Conservation (phyloP, 2,888 invertebrate species). For the Mythimna lalbum region DNA sequence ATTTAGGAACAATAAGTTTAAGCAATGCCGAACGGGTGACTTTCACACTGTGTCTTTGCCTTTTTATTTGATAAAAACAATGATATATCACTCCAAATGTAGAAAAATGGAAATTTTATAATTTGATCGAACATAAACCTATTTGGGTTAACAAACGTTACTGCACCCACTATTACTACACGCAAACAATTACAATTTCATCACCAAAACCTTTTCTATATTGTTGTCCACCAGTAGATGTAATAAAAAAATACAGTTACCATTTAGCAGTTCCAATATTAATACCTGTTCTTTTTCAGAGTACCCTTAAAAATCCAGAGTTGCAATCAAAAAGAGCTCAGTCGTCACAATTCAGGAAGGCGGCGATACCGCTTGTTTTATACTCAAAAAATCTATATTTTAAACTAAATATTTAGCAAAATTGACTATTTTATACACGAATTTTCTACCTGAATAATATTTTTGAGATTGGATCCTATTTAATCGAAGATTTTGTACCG, state of each 20-base stretch:
- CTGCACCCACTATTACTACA: too few species aligned
- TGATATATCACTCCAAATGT: too few species aligned
- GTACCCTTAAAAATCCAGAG: neutral
- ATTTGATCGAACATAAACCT: too few species aligned
- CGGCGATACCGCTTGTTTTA: conserved; percentile 67
- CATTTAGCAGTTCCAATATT: neutral
- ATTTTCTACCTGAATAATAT: conserved; percentile 68
- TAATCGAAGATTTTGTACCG: conserved; percentile 54
- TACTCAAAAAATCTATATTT: conserved; percentile 66
- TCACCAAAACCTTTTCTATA: too few species aligned
- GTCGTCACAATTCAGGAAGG: conserved; percentile 59
- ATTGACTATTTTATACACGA: conserved; percentile 69
- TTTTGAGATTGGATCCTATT: conserved; percentile 65
- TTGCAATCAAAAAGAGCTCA: conserved; percentile 63
- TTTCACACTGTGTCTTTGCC: too few species aligned
- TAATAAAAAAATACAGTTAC: neutral
- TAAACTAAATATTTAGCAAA: conserved; percentile 65
- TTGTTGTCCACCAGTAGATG: too few species aligned
- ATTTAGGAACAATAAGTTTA: neutral
- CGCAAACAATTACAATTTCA: too few species aligned
- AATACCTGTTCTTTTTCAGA: conserved; percentile 23
- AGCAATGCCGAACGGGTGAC: neutral
- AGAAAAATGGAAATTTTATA: too few species aligned
- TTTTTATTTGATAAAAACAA: too few species aligned
- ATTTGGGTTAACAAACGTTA: too few species aligned